Base-by-base conservation (phyloP, 2,888 invertebrate genomes). In the Argyra leucocephala region DNA sequence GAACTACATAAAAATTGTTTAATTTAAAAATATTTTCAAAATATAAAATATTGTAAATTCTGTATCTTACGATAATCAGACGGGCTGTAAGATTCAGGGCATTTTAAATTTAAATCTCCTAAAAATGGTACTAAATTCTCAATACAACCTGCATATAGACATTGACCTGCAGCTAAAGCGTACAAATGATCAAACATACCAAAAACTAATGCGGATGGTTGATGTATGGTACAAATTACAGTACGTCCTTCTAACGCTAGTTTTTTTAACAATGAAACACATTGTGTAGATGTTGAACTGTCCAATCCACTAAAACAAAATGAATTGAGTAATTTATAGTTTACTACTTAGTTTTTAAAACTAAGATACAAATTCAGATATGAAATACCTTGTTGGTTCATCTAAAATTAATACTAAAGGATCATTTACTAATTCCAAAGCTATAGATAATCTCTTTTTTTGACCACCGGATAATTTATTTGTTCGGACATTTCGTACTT, bases 401-500 rank as follows among this genome's bases (percentile, higher is more conserved):
- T 96, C 96, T 70, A 96, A 86, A 77, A 96, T 93, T 86, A 96
- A 89, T 63, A 96, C 86, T 1, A 93, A 90, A 2, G 96, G 96
- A 79, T 96, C 93, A 77, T 88, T 92, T 70, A 96, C 87, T 72
- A 96, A 82, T 81, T 96, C 96, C 69, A 94, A 81, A 10, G 94
- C 95, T 69, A 96, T 92, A 1, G 94, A 89, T 63, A 96, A 83
- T 72, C 96, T 84, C 78, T 96, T 96, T 73, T 86, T 87, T 80
- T 96, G 92, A 0, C 96, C 96, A 10, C 96, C 95, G 18, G 94
- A 95, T 61, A 96, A 81, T 61, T 84, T 81, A 3, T 82, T 83
- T 0, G 91, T 88, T 69, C 86, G 82, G 0, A 91, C 91, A 72
- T 86, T 81, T 59, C 85, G 81, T 61, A 84, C 83, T 63, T 83